Base-by-base conservation (phyloP, 2,888 invertebrate genomes). In the Pomacea canaliculata region DNA sequence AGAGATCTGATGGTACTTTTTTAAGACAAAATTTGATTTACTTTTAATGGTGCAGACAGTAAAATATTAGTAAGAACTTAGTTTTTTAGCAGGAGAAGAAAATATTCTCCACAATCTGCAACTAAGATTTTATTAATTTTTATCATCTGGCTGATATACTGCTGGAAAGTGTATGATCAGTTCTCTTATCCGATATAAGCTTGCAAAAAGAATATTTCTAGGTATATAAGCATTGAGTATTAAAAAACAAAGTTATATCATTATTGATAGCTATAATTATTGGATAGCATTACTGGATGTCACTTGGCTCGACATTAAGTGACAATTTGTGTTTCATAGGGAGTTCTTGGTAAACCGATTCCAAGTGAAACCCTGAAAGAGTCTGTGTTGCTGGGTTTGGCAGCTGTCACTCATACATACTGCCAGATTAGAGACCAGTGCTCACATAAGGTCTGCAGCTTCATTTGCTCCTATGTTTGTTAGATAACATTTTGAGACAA, bases 321-420 rank as follows among this genome's bases (percentile, higher is more conserved):
- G 37, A 37, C 37, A 37, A 3, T 37, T 37, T 37, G 5, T 46
- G 10, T 19, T 19, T 68, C 9, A 46, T 90, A 94, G 80, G 91
- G 84, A 51, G 81, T 92, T 48, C 85, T 89, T 73, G 87, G 88
- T 78, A 87, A 89, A 92, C 85, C 92, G 89, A 49, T 91, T 88
- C 80, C 92, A 67, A 93, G 93, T 78, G 91, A 92, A 12, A 94
- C 78, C 16, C 73, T 96, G 0, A 91, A 92, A 51, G 94, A 95
- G 86, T 94, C 95, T 0, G 85, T 95, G 37, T 91, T 94, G 0
- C 92, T 95, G 69, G 93, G 95, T 86, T 85, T 92, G 27, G 89
- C 91, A 27, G 85, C 89, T 2, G 85, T 90, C 67, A 76, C 87
- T 65, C 81, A 86, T 77, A 88, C 86, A 27, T 87, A 83, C 83